Base-by-base conservation (phyloP, 2,797 vertebrate genomes). In the Leptatherina wallacei region DNA sequence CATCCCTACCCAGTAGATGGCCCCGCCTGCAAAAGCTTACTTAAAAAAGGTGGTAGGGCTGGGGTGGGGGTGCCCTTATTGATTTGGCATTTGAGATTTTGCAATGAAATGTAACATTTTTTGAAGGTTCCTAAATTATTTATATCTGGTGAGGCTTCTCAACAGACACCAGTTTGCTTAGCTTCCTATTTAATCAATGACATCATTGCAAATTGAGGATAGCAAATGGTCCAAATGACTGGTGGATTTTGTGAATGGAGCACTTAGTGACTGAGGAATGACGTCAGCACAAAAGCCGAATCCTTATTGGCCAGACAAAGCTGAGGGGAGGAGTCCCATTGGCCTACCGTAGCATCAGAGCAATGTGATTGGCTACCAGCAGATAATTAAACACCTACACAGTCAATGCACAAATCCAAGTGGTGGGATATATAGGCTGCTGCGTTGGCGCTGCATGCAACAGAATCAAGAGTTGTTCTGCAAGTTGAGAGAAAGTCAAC, bases 351-450 rank as follows among this genome's bases (percentile, higher is more conserved):
- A 61, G 80, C 89, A 88, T 85, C 87, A 75, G 85, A 77, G 76
- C 63, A 4, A 69, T 65, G 52, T 20, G 84, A 95, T 96, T 97
- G 96, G 96, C 85, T 87, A 90, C 83, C n/a, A 56, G 73, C 60
- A 64, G 75, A 90, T 94, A 89, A 94, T 94, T 94, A 91, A 94
- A 93, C 95, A 94, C 95, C 95, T 95, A 95, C 95, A 95, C 95
- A 93, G 91, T 93, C 90, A 88, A 91, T 90, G 90, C 88, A 91
- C 91, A 86, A 91, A 91, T 88, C 88, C 92, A 92, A 94, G 93
- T 93, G 93, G 91, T 93, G 91, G 93, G 93, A 95, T 96, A 97
- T 96, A 96, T 95, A 95, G 93, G 85, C 86, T 89, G 88, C 86
- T 77, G 75, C 87, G 77, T 79, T 85, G 86, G 82, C 69, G 82